Evolutionary conservation across 2,888 invertebrate genomes (phyloP).

Genomic region (Drosophila lacicola): DNA sequence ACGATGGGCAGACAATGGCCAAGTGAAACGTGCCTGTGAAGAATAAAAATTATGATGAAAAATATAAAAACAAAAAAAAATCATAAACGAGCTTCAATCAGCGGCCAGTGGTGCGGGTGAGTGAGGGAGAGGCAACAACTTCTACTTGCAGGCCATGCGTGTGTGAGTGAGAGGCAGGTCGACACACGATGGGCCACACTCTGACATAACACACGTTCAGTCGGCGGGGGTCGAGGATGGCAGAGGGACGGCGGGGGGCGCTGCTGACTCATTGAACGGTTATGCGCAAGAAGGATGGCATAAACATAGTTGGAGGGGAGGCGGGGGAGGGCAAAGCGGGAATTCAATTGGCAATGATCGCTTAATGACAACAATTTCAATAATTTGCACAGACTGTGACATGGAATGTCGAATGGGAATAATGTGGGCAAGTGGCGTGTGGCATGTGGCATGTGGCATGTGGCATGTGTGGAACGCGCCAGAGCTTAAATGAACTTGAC

Average conservation of each 20-base stretch:
- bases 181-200: slow-evolving; percentile 18
- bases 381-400: slow-evolving; percentile 45
- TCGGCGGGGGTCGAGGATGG: not conserved
- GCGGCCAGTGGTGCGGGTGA: slow-evolving; percentile 2
- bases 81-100: slow-evolving; percentile 58
- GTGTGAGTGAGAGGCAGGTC: slow-evolving; percentile 1
- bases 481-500: slow-evolving; percentile 45
- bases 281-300: slow-evolving; percentile 33
- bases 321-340: slow-evolving; percentile 13
- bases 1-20: slow-evolving; percentile 48
- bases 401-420: slow-evolving; percentile 23
- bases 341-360: slow-evolving; percentile 60
- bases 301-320: not conserved
- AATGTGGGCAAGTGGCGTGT: not conserved
- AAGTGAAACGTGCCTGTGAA: slow-evolving; percentile 54
- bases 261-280: slow-evolving; percentile 56
- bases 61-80: slow-evolving; percentile 28
- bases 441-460: slow-evolving; percentile 10
- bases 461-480: slow-evolving; percentile 19
- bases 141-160: not conserved
- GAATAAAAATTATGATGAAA: slow-evolving; percentile 43
- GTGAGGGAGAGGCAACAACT: slow-evolving; percentile 5
- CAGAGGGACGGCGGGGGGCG: not conserved
- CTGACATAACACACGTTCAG: slow-evolving; percentile 52
- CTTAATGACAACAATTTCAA: slow-evolving; percentile 62